Percentiles rank a stretch among this genome's conserved stretches.
Conservation (phyloP, 1,140 invertebrate genomes). For the Aphelinus certus region DNA sequence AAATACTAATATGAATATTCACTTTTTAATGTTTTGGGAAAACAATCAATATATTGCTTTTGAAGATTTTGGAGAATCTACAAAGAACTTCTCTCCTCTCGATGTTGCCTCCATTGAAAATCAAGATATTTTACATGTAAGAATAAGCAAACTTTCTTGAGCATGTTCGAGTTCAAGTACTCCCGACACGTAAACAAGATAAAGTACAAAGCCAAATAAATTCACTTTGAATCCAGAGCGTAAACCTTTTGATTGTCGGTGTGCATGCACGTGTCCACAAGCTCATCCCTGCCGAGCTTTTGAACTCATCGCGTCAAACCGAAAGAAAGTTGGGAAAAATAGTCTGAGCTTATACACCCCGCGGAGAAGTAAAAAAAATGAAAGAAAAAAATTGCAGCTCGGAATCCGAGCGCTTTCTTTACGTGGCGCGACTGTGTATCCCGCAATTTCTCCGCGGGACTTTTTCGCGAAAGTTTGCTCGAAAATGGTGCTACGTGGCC, state of each 20-base stretch:
- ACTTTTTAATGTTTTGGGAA: no score
- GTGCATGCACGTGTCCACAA: neutral
- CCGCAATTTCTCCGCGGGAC: neutral
- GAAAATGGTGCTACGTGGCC: neutral
- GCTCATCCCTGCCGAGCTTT: neutral
- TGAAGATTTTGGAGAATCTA: no score
- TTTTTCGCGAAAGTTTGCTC: slow-evolving; percentile 20
- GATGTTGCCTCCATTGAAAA: neutral
- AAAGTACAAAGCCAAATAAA: no score
- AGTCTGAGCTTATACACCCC: neutral
- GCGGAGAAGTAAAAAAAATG: neutral
- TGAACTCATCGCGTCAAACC: slow-evolving; percentile 1
- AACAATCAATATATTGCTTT: no score
- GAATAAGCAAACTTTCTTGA: no score
- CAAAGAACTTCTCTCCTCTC: neutral
- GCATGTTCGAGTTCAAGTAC: no score
- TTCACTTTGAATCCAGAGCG: no score
- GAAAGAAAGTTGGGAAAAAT: slow-evolving; percentile 9
- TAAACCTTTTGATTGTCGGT: neutral
- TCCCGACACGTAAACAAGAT: no score
- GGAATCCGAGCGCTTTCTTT: neutral
- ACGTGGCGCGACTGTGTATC: slow-evolving; percentile 24
- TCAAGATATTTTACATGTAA: neutral
- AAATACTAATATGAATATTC: no score
- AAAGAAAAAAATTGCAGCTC: neutral